phyloP scores from a whole-genome alignment of 1,140 invertebrate species.

The Limonius californicus region DNA sequence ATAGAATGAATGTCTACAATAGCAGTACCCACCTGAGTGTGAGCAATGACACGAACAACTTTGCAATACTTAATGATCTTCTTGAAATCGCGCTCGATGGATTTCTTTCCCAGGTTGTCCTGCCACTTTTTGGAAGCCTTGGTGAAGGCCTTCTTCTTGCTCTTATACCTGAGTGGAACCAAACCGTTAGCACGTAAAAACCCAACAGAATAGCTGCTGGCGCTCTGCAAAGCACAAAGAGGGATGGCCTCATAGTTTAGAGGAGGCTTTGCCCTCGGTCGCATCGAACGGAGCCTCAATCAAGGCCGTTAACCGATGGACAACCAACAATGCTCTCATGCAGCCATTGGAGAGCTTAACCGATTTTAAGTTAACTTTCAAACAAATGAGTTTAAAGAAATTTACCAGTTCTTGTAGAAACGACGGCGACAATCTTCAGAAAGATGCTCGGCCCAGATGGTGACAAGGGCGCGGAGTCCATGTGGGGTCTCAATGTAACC shows the following conservation, averaged over 20 bases:
- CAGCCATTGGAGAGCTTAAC: constrained; percentile 62
- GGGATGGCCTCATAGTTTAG: constrained; percentile 58
- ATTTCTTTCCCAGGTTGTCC: constrained; percentile 92
- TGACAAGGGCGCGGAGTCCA: constrained; percentile 90
- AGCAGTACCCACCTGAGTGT: constrained; percentile 99
- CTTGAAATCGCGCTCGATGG: constrained; percentile 93
- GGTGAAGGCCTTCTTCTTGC: constrained; percentile 99
- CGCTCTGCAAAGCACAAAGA: constrained; percentile 53
- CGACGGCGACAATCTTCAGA: constrained; percentile 96
- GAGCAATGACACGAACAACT: constrained; percentile 93
- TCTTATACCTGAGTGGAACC: constrained; percentile 82
- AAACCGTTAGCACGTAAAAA: constrained; percentile 5
- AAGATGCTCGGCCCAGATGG: constrained; percentile 98
- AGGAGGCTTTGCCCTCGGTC: constrained; percentile 54
- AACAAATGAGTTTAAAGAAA: constrained; percentile 22
- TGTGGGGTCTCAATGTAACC: constrained; percentile 99
- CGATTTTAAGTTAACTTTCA: constrained; percentile 19
- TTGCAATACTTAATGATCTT: constrained; percentile 99
- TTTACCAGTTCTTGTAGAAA: constrained; percentile 99
- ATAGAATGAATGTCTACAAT: too few relatives aligned
- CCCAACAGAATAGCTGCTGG: neutral
- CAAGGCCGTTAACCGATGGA: constrained; percentile 24
- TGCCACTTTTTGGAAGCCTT: constrained; percentile 99
- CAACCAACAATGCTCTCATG: constrained; percentile 54
- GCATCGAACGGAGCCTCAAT: constrained; percentile 17